Conservation (phyloP, 2,888 invertebrate species). For the Vannuccia rotundouncinata region DNA sequence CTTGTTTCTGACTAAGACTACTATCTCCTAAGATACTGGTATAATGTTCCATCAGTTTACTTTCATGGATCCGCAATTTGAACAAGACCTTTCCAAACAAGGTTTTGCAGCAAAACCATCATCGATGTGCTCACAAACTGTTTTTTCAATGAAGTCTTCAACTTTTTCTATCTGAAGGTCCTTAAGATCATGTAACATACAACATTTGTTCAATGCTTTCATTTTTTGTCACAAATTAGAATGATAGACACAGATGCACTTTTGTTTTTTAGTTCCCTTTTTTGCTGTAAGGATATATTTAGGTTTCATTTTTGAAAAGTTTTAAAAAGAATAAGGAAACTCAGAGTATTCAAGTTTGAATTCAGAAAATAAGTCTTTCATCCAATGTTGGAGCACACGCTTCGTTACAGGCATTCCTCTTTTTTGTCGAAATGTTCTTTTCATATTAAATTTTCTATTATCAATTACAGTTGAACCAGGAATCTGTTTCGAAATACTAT, state of each 20-base stretch:
- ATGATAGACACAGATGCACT: background rate
- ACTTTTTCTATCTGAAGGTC: constrained; percentile 17
- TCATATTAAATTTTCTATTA: background rate
- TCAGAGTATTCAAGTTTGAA: constrained; percentile 13
- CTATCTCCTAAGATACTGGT: background rate
- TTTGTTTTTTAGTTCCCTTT: background rate
- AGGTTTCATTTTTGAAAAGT: constrained; percentile 3
- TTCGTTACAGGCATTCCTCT: constrained; percentile 9
- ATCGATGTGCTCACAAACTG: constrained; percentile 7
- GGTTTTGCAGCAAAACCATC: constrained; percentile 7
- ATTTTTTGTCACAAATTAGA: background rate
- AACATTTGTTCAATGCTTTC: background rate
- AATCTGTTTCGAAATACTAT: constrained; percentile 2
- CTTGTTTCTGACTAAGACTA: constrained; percentile 2
- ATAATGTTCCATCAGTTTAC: constrained; percentile 20
- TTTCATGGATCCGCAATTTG: constrained; percentile 16
- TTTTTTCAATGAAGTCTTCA: constrained; percentile 9
- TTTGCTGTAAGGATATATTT: background rate
- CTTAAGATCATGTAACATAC: background rate
- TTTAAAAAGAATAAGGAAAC: background rate
- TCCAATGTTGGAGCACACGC: background rate
- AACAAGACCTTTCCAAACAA: constrained; percentile 24
- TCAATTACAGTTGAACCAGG: constrained; percentile 13
- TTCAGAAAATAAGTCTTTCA: background rate
- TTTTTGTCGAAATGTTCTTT: background rate